Evolutionary conservation across 2,797 vertebrate genomes (phyloP).

Genomic region (Poeciliopsis presidionis): DNA sequence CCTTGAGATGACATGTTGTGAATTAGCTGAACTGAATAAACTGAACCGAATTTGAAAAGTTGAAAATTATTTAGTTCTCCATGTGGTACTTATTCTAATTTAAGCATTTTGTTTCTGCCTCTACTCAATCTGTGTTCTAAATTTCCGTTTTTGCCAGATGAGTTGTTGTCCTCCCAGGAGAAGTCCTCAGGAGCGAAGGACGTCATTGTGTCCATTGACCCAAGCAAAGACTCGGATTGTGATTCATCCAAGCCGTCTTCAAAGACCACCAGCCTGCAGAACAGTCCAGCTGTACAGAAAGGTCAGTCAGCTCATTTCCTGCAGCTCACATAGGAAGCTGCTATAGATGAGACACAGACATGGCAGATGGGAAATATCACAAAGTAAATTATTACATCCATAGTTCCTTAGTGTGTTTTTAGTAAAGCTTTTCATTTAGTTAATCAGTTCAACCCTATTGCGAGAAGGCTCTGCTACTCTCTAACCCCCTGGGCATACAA

Average conservation of each 20-base stretch:
- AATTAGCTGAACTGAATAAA: not conserved
- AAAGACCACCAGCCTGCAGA: constrained; percentile 86
- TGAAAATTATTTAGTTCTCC: not conserved
- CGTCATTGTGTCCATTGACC: constrained; percentile 94
- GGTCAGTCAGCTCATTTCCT: constrained; percentile 73
- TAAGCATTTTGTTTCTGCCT: not conserved
- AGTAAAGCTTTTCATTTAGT: not conserved
- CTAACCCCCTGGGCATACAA: constrained; percentile 20
- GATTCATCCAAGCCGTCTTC: constrained; percentile 89
- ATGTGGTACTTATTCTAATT: not conserved
- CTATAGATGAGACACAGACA: not conserved
- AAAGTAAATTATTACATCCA: not conserved
- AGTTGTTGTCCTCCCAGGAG: constrained; percentile 91
- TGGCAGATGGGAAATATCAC: not conserved
- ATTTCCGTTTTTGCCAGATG: constrained; percentile 78
- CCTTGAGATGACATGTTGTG: not conserved
- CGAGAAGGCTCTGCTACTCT: constrained; percentile 26
- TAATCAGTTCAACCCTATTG: constrained; percentile 22
- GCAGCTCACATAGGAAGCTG: not conserved
- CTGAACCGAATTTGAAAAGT: not conserved
- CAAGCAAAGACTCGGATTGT: constrained; percentile 90
- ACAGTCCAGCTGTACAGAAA: constrained; percentile 85
- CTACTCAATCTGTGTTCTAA: not conserved
- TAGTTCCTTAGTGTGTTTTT: not conserved
- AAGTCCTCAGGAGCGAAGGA: constrained; percentile 92